Conservation (phyloP, 2,797 vertebrate genomes). For the Babyrousa celebensis region DNA sequence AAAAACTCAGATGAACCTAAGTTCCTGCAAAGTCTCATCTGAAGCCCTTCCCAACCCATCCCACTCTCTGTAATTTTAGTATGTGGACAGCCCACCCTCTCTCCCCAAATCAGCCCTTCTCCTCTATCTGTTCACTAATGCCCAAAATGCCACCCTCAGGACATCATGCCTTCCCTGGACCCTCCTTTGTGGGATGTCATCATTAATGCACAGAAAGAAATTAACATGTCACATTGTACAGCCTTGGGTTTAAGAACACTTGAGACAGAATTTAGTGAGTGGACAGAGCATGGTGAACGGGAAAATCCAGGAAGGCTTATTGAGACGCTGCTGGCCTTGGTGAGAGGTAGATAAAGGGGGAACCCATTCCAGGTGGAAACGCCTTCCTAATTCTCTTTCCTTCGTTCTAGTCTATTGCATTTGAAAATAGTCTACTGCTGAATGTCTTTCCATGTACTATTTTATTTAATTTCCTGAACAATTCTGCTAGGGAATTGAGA, state of each 20-base stretch:
- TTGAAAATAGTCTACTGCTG: neutral
- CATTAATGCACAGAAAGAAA: neutral
- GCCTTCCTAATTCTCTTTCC: neutral
- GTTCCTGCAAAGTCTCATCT: neutral
- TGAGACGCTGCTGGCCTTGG: neutral
- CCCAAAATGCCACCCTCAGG: neutral
- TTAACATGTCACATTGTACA: neutral
- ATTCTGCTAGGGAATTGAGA: neutral
- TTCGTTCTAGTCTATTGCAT: neutral
- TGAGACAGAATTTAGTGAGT: neutral
- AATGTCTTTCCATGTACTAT: neutral
- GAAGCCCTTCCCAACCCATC: neutral
- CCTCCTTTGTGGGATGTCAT: neutral
- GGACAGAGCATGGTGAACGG: neutral
- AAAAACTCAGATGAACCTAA: neutral
- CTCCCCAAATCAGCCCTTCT: neutral
- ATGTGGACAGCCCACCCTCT: neutral
- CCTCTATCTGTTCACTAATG: neutral
- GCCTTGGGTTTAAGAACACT: neutral
- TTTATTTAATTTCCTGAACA: slow-evolving; percentile 45
- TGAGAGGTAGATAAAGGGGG: neutral
- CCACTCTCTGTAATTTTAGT: neutral
- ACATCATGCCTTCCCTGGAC: neutral
- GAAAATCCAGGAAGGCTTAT: neutral
- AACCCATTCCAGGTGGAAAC: neutral